phyloP scores from a whole-genome alignment of 1,140 invertebrate genomes.

The Diorhabda sublineata region DNA sequence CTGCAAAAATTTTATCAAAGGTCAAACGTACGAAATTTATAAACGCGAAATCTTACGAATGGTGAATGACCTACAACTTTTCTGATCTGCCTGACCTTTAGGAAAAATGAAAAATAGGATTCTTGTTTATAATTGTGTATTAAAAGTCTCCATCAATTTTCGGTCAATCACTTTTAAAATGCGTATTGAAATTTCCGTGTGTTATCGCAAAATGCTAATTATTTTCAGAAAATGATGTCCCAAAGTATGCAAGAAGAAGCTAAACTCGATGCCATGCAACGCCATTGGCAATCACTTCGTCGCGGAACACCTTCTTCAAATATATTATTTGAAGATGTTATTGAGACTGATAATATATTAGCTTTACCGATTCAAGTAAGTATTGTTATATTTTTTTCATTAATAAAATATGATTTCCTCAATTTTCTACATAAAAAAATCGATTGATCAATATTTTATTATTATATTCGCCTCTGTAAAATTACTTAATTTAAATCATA shows the following conservation, averaged over 20 bases:
- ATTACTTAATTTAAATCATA: too few relatives aligned
- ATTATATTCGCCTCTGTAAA: too few relatives aligned
- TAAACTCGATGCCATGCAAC: slow-evolving; percentile 41
- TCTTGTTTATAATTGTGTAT: neutral
- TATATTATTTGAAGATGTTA: slow-evolving; percentile 36
- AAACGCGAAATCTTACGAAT: too few relatives aligned
- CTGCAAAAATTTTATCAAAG: too few relatives aligned
- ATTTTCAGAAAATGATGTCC: slow-evolving; percentile 27
- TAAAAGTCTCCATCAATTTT: neutral
- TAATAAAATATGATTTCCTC: too few relatives aligned
- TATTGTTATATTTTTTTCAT: neutral
- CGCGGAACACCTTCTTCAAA: slow-evolving; percentile 27
- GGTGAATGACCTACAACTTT: too few relatives aligned
- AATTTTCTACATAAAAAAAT: too few relatives aligned
- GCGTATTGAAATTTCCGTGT: neutral
- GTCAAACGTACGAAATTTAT: too few relatives aligned
- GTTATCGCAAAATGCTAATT: neutral
- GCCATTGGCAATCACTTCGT: slow-evolving; percentile 33
- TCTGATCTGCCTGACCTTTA: too few relatives aligned
- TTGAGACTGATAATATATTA: slow-evolving; percentile 33
- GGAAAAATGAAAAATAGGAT: neutral
- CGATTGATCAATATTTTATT: too few relatives aligned
- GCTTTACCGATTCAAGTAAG: slow-evolving; percentile 15
- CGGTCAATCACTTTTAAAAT: neutral
- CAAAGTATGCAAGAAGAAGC: slow-evolving; percentile 36